Evolutionary conservation across 2,113 vertebrate genomes (phyloP), one percentile per base, ranked within the genome.

Genomic region (Macrotus californicus): DNA sequence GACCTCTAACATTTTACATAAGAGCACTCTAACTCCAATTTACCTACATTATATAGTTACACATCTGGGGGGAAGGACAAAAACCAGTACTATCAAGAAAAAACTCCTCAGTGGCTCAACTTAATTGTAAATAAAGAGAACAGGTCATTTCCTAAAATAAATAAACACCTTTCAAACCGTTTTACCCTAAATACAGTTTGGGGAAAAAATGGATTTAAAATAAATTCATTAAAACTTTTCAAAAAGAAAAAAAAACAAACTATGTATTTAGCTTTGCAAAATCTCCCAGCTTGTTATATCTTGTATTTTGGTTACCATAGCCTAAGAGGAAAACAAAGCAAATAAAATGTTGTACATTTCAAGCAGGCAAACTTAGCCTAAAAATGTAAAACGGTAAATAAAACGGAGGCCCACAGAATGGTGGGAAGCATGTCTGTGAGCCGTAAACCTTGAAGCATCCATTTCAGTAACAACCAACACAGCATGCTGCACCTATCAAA

Each of bases 281-380:
- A 73, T 66, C 77, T 91, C 46, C 75, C 84, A 82, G 18, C 14
- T 84, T 70, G 12, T 70, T 79, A 52, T 34, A 92, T 64, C 89
- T 90, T 93, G 24, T 89, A 94, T 94, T 94, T 88, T 79, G 54
- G 61, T 86, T 84, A 56, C 54, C 19, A 87, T 46, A 93, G 67
- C 18, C 61, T 81, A 88, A 76, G 6, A 11, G 14, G 12, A 80
- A 84, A 96, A 85, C 34, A 43, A 77, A 79, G 75, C 43, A 41
- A 48, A 88, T 34, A 86, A 54, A 41, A 61, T 59, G 67, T 14
- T 70, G 7, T 64, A 54, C 24, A 46, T 46, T 94, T 87, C 54
- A 73, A 31, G 50, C 26, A n/a, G 14, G 64, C 18, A 93, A 61
- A 75, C 77, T n/a, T 79, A 75, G 6, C 36, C 43, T 54, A 73